Percentiles rank a stretch among this genome's conserved stretches.
These are phyloP conservation scores for Knipowitschia caucasica DNA, from an alignment of 2,797 vertebrate species.

Conservation along the genomic window DNA sequence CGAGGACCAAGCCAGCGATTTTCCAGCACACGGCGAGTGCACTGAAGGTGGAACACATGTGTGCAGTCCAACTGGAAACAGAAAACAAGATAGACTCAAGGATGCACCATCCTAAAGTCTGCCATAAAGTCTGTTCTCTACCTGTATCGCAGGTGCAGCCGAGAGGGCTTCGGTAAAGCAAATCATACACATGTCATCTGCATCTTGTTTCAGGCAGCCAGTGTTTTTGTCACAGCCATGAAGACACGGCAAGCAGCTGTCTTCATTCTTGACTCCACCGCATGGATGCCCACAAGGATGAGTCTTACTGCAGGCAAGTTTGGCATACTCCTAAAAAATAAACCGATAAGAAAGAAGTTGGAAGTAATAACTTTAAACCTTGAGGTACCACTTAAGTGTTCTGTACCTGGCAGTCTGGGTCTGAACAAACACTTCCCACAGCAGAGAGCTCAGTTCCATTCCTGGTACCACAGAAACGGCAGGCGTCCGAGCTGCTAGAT, in stretches of 20 bases:
- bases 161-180: constrained; percentile 99
- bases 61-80: constrained; percentile 91
- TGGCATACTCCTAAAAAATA: constrained; percentile 87
- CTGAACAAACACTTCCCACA: constrained; percentile 95
- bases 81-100: constrained; percentile 11
- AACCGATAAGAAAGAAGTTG: background rate
- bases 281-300: constrained; percentile 94
- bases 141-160: constrained; percentile 96
- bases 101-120: background rate
- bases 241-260: constrained; percentile 90
- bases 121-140: constrained; percentile 36
- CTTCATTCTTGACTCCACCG: constrained; percentile 95
- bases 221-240: constrained; percentile 93
- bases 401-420: constrained; percentile 92
- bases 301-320: constrained; percentile 94
- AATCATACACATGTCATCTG: constrained; percentile 99
- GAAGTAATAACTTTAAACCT: background rate
- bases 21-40: constrained; percentile 93
- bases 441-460: constrained; percentile 95
- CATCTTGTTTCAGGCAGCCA: constrained; percentile 91
- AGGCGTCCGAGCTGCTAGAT: constrained; percentile 94
- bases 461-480: constrained; percentile 96
- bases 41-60: constrained; percentile 98
- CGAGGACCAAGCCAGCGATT: constrained; percentile 98
- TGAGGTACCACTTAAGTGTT: background rate